Conservation (phyloP, 2,888 invertebrate species). For the Hyposoter dolosus region DNA sequence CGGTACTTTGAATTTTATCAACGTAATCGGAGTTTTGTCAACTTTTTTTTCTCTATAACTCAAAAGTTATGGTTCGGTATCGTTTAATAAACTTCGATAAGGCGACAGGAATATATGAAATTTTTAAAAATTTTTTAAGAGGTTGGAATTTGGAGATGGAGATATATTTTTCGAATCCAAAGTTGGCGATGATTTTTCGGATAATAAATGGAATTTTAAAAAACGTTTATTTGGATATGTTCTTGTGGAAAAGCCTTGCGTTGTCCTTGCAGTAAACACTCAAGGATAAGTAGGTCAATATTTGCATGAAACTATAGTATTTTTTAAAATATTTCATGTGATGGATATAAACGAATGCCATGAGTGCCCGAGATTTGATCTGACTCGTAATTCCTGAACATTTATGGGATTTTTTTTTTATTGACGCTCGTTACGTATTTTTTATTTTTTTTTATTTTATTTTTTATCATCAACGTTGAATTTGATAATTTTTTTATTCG, state of each 20-base stretch:
- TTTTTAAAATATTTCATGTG: not conserved
- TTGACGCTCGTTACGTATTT: not conserved
- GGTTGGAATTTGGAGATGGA: not conserved
- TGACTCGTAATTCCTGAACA: not conserved
- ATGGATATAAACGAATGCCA: not conserved
- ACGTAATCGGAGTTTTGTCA: not conserved
- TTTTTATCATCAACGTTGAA: too few species aligned
- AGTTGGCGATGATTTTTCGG: not conserved
- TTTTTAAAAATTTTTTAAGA: not conserved
- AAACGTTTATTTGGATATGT: slow-evolving; percentile 1
- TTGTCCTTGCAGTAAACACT: not conserved
- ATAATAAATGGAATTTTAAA: not conserved
- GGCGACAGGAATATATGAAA: not conserved
- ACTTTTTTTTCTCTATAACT: not conserved
- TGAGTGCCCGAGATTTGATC: not conserved
- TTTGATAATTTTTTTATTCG: not conserved
- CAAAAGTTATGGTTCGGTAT: not conserved
- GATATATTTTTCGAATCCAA: not conserved
- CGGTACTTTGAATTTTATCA: slow-evolving; percentile 34
- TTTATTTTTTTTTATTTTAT: too few species aligned
- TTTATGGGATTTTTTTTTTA: not conserved
- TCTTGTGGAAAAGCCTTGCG: not conserved
- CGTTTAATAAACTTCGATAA: not conserved
- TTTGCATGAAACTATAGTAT: not conserved
- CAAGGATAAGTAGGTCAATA: not conserved